Percentiles rank a stretch among this genome's conserved stretches.
Evolutionary conservation across 2,888 invertebrate species (phyloP).

Genomic region (Drosophila emarginata): DNA sequence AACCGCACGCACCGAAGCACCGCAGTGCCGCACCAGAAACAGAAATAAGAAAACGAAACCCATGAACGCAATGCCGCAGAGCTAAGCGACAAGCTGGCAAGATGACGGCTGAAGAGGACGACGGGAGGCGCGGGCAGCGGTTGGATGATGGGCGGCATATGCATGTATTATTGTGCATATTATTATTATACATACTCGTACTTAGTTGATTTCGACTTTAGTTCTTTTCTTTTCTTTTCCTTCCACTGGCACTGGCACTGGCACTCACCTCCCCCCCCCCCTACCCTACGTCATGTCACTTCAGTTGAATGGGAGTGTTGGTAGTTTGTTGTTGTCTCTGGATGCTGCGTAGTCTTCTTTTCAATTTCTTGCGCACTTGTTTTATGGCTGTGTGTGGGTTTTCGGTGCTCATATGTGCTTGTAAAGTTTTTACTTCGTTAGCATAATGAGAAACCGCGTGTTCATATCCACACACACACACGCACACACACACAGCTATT

Average conservation of each 20-base stretch:
- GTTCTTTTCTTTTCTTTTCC: conserved; percentile 30
- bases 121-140: not conserved
- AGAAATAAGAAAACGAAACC: not conserved
- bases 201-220: conserved; percentile 53
- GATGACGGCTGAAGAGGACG: conserved; percentile 15
- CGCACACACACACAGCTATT: conserved; percentile 8
- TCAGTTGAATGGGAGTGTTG: conserved; percentile 43
- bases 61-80: not conserved
- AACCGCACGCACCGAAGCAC: conserved; percentile 50
- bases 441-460: conserved; percentile 80
- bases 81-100: conserved; percentile 17
- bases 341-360: conserved; percentile 55
- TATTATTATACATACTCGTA: conserved; percentile 66
- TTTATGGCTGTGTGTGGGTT: conserved; percentile 13
- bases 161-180: conserved; percentile 66
- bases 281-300: too few species aligned
- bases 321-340: conserved; percentile 31
- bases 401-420: conserved; percentile 72
- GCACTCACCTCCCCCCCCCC: conserved; percentile 29
- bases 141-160: conserved; percentile 27
- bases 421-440: conserved; percentile 80
- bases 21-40: not conserved
- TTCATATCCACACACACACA: conserved; percentile 65
- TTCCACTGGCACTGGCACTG: conserved; percentile 30
- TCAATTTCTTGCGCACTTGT: conserved; percentile 42